A percentile compares a stretch with the other conserved stretches of the same genome.
Conservation (phyloP, 2,797 vertebrate genomes). For the Falco columbarius region DNA sequence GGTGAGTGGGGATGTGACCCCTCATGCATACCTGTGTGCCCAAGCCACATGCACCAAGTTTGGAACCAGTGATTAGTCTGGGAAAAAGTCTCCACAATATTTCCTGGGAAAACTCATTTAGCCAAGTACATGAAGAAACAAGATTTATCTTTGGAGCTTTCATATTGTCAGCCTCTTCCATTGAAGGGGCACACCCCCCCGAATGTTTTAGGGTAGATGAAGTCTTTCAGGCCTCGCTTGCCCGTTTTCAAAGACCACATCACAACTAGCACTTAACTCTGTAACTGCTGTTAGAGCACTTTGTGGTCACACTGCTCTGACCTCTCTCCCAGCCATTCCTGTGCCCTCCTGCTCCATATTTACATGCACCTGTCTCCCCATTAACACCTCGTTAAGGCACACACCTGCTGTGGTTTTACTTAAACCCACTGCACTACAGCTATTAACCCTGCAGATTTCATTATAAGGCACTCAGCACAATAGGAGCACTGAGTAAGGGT, state of each 20-base stretch:
- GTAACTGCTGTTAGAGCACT: not conserved
- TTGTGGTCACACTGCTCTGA: not conserved
- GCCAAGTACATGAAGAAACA: not conserved
- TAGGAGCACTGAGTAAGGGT: constrained; percentile 41
- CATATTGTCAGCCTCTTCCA: not conserved
- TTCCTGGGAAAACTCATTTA: not conserved
- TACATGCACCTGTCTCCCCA: constrained; percentile 66
- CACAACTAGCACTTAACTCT: not conserved
- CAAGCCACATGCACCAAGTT: not conserved
- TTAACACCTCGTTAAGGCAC: constrained; percentile 71
- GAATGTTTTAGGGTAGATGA: not conserved
- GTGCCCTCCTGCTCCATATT: constrained; percentile 30
- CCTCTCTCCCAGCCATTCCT: not conserved
- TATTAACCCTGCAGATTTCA: constrained; percentile 51
- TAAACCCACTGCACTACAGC: constrained; percentile 30
- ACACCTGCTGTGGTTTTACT: constrained; percentile 72
- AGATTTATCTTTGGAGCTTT: not conserved
- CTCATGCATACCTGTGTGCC: not conserved
- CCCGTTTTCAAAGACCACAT: not conserved
- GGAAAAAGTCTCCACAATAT: not conserved
- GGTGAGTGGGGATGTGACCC: not conserved
- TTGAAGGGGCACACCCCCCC: not conserved
- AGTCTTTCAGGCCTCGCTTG: not conserved
- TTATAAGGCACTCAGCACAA: constrained; percentile 49
- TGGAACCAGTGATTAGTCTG: not conserved